These are phyloP conservation scores for Tympanuchus pallidicinctus DNA, from an alignment of 2,113 vertebrate species.

Conservation along the genomic window DNA sequence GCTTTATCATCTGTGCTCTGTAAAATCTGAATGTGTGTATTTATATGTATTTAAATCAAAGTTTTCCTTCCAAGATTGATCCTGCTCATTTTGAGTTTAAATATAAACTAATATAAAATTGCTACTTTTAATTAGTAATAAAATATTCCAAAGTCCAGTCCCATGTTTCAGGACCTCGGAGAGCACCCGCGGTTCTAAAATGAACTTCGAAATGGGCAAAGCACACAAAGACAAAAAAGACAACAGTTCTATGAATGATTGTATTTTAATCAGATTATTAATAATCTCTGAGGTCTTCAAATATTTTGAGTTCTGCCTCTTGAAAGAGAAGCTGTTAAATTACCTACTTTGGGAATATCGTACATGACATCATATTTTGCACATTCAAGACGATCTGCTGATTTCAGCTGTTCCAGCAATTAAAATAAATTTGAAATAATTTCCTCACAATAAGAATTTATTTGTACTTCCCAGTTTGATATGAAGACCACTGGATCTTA, in stretches of 20 bases:
- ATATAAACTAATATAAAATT: constrained; percentile 41
- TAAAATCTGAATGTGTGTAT: constrained; percentile 38
- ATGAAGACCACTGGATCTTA: not conserved
- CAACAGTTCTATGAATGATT: not conserved
- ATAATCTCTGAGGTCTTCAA: not conserved
- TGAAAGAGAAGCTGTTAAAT: not conserved
- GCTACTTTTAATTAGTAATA: constrained; percentile 17
- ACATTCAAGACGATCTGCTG: not conserved
- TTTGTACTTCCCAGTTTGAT: not conserved
- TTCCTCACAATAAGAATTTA: not conserved
- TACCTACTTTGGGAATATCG: not conserved
- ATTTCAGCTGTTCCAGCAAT: not conserved
- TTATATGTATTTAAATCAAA: constrained; percentile 51
- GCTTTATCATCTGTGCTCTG: not conserved
- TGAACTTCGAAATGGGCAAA: fast-evolving
- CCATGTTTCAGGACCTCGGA: constrained; percentile 79
- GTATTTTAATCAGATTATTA: not conserved
- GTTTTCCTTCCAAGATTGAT: constrained; percentile 23
- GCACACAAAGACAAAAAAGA: not conserved
- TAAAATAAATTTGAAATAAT: not conserved
- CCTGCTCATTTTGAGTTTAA: constrained; percentile 1
- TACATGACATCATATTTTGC: not conserved
- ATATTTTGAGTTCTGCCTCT: not conserved
- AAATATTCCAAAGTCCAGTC: not conserved
- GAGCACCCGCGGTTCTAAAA: constrained; percentile 1